Evolutionary conservation across 35 echinoderm and acorn worm species (phyloP).

Genomic region (Patiria miniata): DNA sequence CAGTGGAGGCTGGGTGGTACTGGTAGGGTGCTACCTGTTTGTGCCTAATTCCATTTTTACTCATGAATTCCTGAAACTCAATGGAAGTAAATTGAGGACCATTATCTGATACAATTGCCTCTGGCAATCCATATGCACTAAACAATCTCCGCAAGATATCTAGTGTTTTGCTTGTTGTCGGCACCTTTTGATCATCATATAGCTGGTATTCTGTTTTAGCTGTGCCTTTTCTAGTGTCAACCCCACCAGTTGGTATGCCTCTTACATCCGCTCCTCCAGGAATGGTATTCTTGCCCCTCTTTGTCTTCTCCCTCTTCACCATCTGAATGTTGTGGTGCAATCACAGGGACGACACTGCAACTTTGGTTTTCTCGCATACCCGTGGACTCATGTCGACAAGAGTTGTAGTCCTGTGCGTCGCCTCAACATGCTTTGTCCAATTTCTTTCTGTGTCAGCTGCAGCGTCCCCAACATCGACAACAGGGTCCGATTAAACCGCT

Average conservation of each 20-base stretch:
- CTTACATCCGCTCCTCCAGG: too few relatives aligned
- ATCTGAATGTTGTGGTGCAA: too few relatives aligned
- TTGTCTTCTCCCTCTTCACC: too few relatives aligned
- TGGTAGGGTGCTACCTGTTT: constrained; percentile 40
- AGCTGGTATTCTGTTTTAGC: too few relatives aligned
- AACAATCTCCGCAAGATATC: constrained; percentile 33
- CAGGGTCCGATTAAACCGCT: constrained; percentile 64
- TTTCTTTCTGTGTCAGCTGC: constrained; percentile 21
- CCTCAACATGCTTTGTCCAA: constrained; percentile 36
- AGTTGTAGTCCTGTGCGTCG: constrained; percentile 20
- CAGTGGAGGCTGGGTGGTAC: constrained; percentile 64
- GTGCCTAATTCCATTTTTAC: constrained; percentile 37
- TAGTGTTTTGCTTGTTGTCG: constrained; percentile 39
- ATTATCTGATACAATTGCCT: constrained; percentile 53
- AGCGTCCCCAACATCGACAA: constrained; percentile 63
- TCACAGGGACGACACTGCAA: too few relatives aligned
- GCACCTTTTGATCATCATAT: too few relatives aligned
- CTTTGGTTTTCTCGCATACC: background rate
- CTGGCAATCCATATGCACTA: constrained; percentile 34
- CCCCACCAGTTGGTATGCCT: too few relatives aligned
- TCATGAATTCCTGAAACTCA: constrained; percentile 36
- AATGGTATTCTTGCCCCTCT: too few relatives aligned
- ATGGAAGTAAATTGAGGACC: constrained; percentile 51
- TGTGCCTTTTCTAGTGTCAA: too few relatives aligned
- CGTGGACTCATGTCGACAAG: background rate